Evolutionary conservation across 2,797 vertebrate genomes (phyloP), one percentile per base, ranked within the genome.

Genomic region (Anomalospiza imberbis): DNA sequence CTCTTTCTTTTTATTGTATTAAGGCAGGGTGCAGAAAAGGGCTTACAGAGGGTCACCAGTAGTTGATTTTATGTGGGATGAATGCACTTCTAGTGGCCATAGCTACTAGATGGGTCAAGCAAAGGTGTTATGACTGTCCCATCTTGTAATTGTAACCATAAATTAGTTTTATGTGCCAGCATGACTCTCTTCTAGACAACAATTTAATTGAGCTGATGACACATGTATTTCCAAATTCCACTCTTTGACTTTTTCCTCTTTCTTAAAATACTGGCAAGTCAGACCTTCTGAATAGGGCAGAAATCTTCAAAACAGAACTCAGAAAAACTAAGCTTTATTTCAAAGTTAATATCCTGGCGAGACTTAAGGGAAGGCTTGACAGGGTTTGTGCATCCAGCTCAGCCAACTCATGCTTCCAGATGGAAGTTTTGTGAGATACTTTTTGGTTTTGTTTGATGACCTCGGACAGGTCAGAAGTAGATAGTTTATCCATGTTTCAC

Each of bases 281-380:
- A 92, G 65, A 65, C 71, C 38, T 92, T 92, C 72, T 85, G 88
- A 88, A 77, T 29, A 91, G 48, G 80, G 42, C 42, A 92, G 61
- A 95, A 94, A 88, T 75, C 73, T 89, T 88, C 70, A 89, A 89
- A 96, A 96, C 72, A 91, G 61, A 85, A 54, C 65, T 85, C 61
- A 61, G 50, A 57, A 92, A 92, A 92, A 72, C 65, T 93, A 85
- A 88, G 88, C 73, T 78, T 85, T 85, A 50, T 94, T 95, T 96
- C 91, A 93, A 96, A 94, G 91, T 91, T 94, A 91, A 92, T 93
- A 92, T 78, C 44, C 73, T 96, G 89, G 88, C 54, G 4, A 93
- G 93, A 94, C 93, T 89, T 68, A 78, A 91, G 76, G 93, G 87
- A 85, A 88, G 88, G n/a, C 61, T 80, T 91, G 72, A 94, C 50